Base-by-base conservation (phyloP, 2,797 vertebrate species). In the Pantherophis vulpinus region DNA sequence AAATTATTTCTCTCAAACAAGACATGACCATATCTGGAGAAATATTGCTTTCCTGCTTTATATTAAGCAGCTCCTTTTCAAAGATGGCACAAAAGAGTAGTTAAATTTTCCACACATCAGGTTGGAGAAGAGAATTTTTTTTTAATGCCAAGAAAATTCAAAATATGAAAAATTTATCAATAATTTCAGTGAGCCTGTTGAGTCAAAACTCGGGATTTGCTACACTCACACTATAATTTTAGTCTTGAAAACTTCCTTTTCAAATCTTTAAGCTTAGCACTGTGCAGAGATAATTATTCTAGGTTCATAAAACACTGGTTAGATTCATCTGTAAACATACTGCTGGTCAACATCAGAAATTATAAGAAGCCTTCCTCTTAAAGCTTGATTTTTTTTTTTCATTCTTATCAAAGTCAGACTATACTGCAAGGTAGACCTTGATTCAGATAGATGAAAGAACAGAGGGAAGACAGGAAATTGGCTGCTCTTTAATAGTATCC, bases 281-380 rank as follows among this genome's bases (percentile, higher is more conserved):
- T 88, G 32, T 83, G 55, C 66, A 86, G 70, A 66, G 86, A 74
- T 25, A 9, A 12, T 88, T 60, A 25, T 66, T 42, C 66, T 91
- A 70, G 42, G n/a, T 61, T 91, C 66, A 29, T 47, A 83, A 88
- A 79, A 88, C 60, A 61, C 32, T 61, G 63, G 55, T 91, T 74
- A 93, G 66, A 92, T 60, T 61, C 51, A 93, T 79, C 27, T 91
- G 86, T 27, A 60, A 88, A 83, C 88, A 9, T 27, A 23, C 56
- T 88, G 56, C n/a, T 61, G 42, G 63, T 70, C 66, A 88, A 63
- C 54, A 93, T 91, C 90, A 91, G 55, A 42, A 91, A 56, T 88
- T 91, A 90, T 16, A 32, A 93, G 56, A 91, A 91, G 51, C 55
- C 7, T 51, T 79, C 37, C 23, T n/a, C 23, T 54, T 42, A 58